Conservation (phyloP, 2,888 invertebrate species). For the Xylota sylvarum region DNA sequence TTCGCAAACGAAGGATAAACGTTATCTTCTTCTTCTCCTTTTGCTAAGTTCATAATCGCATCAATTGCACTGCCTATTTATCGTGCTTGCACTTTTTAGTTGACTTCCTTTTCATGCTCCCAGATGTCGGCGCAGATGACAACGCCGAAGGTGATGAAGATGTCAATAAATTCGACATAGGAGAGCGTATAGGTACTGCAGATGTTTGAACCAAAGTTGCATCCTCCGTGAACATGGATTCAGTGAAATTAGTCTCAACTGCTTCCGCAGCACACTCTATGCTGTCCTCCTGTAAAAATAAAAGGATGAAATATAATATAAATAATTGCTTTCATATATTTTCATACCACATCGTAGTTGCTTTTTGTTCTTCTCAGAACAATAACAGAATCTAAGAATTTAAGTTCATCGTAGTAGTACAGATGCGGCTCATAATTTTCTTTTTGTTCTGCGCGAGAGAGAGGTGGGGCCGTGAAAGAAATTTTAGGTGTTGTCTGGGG, state of each 20-base stretch:
- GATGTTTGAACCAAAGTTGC: neutral
- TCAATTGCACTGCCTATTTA: constrained; percentile 1
- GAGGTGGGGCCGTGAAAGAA: no score
- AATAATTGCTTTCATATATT: neutral
- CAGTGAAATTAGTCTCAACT: no score
- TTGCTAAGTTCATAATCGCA: constrained; percentile 5
- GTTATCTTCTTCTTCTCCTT: neutral
- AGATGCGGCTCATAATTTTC: no score
- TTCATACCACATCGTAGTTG: constrained; percentile 20
- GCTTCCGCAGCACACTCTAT: constrained; percentile 4
- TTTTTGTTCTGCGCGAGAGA: no score
- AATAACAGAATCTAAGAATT: neutral
- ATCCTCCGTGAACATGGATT: neutral
- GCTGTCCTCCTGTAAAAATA: constrained; percentile 15
- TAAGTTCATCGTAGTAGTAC: no score
- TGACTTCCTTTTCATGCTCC: no score
- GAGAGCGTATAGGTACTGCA: no score
- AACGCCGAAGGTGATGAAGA: no score
- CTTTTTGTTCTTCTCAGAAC: constrained; percentile 18
- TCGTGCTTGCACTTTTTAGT: neutral
- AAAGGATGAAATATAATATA: neutral
- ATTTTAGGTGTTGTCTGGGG: no score
- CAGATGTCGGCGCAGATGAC: no score
- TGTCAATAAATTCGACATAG: no score
- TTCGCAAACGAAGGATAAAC: no score